A percentile compares a stretch with the other conserved stretches of the same genome.
phyloP scores from a whole-genome alignment of 2,888 invertebrate genomes.

The Acrobasis suavella region DNA sequence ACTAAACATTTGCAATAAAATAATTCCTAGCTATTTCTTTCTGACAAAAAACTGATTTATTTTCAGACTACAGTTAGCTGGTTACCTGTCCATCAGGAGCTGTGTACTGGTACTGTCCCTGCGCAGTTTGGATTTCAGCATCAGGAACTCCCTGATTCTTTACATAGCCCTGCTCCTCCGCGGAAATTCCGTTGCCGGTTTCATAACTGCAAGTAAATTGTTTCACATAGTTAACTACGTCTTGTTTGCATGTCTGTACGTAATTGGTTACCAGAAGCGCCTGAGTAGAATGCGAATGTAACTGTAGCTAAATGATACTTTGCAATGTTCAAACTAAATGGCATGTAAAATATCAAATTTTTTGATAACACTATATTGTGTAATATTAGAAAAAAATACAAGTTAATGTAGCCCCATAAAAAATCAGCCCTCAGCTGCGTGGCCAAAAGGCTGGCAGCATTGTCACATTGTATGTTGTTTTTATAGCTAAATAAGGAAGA shows the following conservation, averaged over 20 bases:
- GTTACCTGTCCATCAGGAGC: conserved; percentile 79
- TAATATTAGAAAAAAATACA: too few relatives aligned
- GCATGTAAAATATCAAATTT: neutral
- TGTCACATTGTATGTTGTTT: too few relatives aligned
- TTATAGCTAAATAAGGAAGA: too few relatives aligned
- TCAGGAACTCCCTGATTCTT: conserved; percentile 82
- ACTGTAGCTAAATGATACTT: conserved; percentile 22
- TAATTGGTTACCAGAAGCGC: conserved; percentile 19
- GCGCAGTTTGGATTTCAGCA: conserved; percentile 80
- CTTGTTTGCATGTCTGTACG: neutral
- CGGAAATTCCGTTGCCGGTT: conserved; percentile 85
- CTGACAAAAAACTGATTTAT: too few relatives aligned
- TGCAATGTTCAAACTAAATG: conserved; percentile 25
- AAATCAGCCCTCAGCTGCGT: too few relatives aligned
- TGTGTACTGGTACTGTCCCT: conserved; percentile 84
- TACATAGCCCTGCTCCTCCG: conserved; percentile 82
- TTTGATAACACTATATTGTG: too few relatives aligned
- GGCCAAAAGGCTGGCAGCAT: too few relatives aligned
- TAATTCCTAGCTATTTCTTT: too few relatives aligned
- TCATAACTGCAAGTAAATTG: conserved; percentile 69
- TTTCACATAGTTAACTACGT: neutral
- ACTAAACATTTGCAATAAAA: too few relatives aligned
- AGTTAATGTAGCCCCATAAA: too few relatives aligned
- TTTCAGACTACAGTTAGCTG: too few relatives aligned
- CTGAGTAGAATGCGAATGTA: conserved; percentile 24